Base-by-base conservation (phyloP, 1,140 invertebrate species). In the Camponotus floridanus region DNA sequence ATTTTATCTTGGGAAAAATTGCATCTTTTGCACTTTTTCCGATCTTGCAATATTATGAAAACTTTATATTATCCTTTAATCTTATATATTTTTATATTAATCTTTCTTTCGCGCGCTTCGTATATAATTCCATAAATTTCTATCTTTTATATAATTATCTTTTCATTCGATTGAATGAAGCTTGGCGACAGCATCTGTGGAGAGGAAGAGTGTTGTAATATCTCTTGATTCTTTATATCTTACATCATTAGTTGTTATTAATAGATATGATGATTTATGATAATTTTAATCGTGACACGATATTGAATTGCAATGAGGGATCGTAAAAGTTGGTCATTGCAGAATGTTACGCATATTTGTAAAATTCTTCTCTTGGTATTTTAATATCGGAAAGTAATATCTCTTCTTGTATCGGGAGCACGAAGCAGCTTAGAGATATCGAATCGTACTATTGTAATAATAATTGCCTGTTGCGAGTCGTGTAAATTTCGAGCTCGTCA, bases 401-500 rank as follows among this genome's bases (percentile, higher is more conserved):
- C 3, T 68, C 36, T 51, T 45, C 21, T 13, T 13, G 21, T 39
- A 70, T 71, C 67, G 55, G 36, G 51, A 81, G 51, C 68, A 45
- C 33, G 36, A 73, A 55, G 33, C 33, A 33, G 5, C 26, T 62
- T 67, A 68, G 62, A 68, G 9, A 18, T 36, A 81, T 83, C 39
- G 68, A 13, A 62, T 61, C 39, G 39, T 21, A 11, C 13, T 15
- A 0, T 68, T n/a, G n/a, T 36, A 74, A 48, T 5, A 74, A 61
- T 9, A 21, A 73, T 74, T 57, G 67, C 48, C 48, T 65, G 21
- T 26, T 39, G 55, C 26, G n/a, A 73, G 26, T 26, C 39, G 65
- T 8, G 13, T 73, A 74, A 83, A 59, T 83, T 83, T 74, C 55
- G 68, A 83, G 79, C 26, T 48, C 79, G 79, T 83, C 68, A 83